Conservation (phyloP, 2,113 vertebrate genomes). For the Plecotus auritus region DNA sequence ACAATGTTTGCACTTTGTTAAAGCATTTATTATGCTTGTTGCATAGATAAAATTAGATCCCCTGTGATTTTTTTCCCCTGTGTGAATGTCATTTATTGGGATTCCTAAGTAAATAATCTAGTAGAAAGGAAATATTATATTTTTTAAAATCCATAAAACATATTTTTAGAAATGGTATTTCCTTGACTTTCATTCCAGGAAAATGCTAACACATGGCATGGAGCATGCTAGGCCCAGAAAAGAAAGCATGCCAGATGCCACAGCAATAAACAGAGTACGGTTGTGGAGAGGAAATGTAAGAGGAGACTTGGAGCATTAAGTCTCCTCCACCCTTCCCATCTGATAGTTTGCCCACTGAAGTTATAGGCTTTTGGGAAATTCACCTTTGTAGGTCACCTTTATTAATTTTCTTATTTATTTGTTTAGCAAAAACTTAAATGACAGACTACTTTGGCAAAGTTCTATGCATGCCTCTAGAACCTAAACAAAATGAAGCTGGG, state of each 20-base stretch:
- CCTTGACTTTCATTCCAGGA: constrained; percentile 65
- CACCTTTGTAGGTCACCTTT: constrained; percentile 29
- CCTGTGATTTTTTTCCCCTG: neutral
- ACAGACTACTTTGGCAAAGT: neutral
- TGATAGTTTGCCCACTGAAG: neutral
- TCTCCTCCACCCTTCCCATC: neutral
- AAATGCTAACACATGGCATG: constrained; percentile 48
- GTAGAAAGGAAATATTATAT: constrained; percentile 31
- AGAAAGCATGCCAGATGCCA: constrained; percentile 48
- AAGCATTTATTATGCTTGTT: neutral
- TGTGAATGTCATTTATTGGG: constrained; percentile 2
- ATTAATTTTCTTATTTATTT: constrained; percentile 57
- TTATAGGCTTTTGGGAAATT: neutral
- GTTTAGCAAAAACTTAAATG: constrained; percentile 38
- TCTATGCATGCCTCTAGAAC: neutral
- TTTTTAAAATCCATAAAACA: constrained; percentile 41
- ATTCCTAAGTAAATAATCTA: constrained; percentile 18
- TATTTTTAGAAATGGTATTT: constrained; percentile 71
- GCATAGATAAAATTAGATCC: neutral
- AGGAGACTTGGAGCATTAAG: neutral
- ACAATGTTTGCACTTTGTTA: neutral
- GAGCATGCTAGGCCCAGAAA: constrained; percentile 25
- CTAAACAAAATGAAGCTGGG: neutral
- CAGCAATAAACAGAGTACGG: constrained; percentile 9
- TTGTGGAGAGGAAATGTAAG: neutral